Evolutionary conservation across 1,140 invertebrate genomes (phyloP).

Genomic region (Metopolophium dirhodum): DNA sequence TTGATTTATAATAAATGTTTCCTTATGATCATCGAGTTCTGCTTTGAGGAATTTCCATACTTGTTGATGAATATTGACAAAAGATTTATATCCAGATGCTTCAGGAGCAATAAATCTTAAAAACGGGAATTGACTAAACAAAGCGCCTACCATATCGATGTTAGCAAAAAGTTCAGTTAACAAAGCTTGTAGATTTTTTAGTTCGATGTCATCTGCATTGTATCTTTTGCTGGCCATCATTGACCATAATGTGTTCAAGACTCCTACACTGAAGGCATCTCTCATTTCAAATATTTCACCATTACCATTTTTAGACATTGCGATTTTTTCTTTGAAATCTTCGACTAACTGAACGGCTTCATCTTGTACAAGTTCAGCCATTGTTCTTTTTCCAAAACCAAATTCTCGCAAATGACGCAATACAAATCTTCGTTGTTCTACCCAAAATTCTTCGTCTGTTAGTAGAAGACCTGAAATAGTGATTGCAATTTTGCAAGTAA

Average conservation of each 20-base stretch:
- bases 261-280: constrained; percentile 75
- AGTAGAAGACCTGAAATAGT: constrained; percentile 68
- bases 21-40: constrained; percentile 77
- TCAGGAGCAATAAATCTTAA: constrained; percentile 76
- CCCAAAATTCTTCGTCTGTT: constrained; percentile 80
- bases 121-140: constrained; percentile 81
- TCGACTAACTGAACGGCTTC: constrained; percentile 71
- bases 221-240: constrained; percentile 81
- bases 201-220: constrained; percentile 69
- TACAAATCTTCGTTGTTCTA: constrained; percentile 82
- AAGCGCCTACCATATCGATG: constrained; percentile 78
- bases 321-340: constrained; percentile 65
- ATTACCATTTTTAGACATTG: constrained; percentile 59
- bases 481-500: background rate
- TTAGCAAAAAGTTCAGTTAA: constrained; percentile 74
- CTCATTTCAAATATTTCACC: constrained; percentile 70
- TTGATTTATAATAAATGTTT: constrained; percentile 69
- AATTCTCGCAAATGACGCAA: constrained; percentile 80
- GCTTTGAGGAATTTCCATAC: constrained; percentile 75
- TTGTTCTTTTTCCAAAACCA: constrained; percentile 78
- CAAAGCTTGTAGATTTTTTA: constrained; percentile 73
- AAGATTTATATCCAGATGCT: constrained; percentile 77
- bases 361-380: constrained; percentile 74
- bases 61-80: constrained; percentile 72
- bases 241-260: constrained; percentile 85